Evolutionary conservation across 2,797 vertebrate species (phyloP).

Genomic region (Pteropus rufus): DNA sequence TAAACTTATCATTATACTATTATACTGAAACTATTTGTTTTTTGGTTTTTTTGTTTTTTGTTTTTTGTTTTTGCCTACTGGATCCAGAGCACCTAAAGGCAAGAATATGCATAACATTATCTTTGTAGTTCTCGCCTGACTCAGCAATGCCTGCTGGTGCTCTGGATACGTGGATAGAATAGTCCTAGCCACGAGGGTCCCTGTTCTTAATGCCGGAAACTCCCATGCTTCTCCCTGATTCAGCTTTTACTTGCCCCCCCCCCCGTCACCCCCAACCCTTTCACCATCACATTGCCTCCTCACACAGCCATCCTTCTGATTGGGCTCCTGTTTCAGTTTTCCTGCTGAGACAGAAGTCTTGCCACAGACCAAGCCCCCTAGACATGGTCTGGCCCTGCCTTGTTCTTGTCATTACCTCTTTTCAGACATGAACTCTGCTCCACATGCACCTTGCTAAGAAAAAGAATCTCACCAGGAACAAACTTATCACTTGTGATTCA

Average conservation of each 20-base stretch:
- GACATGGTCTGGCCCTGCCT: no score
- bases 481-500: neutral
- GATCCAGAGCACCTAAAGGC: neutral
- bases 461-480: neutral
- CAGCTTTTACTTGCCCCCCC: neutral
- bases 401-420: neutral
- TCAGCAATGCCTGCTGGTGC: neutral
- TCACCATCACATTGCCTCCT: neutral
- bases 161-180: neutral
- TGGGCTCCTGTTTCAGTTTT: neutral
- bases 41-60: neutral
- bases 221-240: neutral
- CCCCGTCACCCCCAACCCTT: neutral
- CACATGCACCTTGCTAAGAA: neutral
- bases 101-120: accelerated
- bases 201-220: neutral
- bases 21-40: neutral
- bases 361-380: neutral
- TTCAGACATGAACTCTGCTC: neutral
- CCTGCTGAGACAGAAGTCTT: neutral
- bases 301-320: neutral
- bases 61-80: neutral
- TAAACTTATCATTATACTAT: neutral
- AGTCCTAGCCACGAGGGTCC: neutral
- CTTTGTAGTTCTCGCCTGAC: neutral